Evolutionary conservation across 1,140 invertebrate species (phyloP), one percentile per base, ranked within the genome.

Genomic region (Drosophila rhopaloa): DNA sequence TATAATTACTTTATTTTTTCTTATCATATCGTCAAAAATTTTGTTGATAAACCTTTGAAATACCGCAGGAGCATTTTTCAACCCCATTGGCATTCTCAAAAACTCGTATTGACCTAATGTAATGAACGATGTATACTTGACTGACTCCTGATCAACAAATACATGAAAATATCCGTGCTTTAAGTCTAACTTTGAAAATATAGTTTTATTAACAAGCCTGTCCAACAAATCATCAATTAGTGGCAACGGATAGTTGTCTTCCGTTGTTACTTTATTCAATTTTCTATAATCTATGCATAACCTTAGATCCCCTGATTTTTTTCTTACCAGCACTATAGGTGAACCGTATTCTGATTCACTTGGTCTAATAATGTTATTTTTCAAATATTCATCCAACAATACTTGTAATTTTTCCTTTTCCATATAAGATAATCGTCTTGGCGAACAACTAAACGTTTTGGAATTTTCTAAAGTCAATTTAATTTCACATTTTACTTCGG

Each of bases 11-110:
- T 43, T 56, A 10, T 11, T n/a, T 29, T 56, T 11, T 41, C 38
- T 56, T 27, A 41, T 41, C 38, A 56, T 56, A 9, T 27, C 53
- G 2, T 37, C 37, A 40, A 55, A 55, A 4, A 55, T 56, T n/a
- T 56, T 41, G 9, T 56, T 29, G 13, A 41, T 41, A 41, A 56
- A 41, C 19, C 13, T 56, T n/a, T 56, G 38, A 41, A 56, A 41
- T n/a, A 29, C 24, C 8, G 29, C 50, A 16, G 50, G 14, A 14
- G 50, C 29, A 9, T 53, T 53, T 14, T 16, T 29, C n/a, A 14
- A 32, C 4, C 50, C 29, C 27, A 53, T 16, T 16, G 50, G 50
- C 14, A 53, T 11, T 32, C n/a, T 10, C 24, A 24, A 24, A 24
- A 24, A 4, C 24, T 24, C 24, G 24, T 24, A 24, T 24, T 24